phyloP scores from a whole-genome alignment of 2,888 invertebrate genomes.

The Aplocera efformata region DNA sequence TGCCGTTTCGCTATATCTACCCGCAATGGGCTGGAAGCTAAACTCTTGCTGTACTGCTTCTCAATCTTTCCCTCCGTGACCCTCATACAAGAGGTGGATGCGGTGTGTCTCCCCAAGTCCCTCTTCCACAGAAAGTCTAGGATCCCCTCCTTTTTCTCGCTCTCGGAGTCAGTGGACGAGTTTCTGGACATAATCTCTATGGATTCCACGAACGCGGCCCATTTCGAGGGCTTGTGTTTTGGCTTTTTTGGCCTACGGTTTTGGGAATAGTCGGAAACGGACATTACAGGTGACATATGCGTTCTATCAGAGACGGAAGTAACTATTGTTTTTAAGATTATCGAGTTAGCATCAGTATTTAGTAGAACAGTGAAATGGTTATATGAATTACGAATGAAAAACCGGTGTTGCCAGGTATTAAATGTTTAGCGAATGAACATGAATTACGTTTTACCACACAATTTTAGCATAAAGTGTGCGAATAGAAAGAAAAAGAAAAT shows the following conservation, averaged over 20 bases:
- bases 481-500: conserved; percentile 5
- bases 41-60: conserved; percentile 42
- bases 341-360: too few species aligned
- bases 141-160: conserved; percentile 40
- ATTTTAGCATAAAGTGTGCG: conserved; percentile 20
- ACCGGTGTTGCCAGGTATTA: too few species aligned
- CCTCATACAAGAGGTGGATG: conserved; percentile 37
- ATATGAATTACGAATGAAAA: too few species aligned
- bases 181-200: conserved; percentile 46
- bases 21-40: conserved; percentile 54
- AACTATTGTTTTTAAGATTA: too few species aligned
- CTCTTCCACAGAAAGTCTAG: conserved; percentile 49
- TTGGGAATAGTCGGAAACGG: conserved; percentile 52
- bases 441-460: background rate
- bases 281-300: conserved; percentile 48
- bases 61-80: conserved; percentile 24
- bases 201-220: conserved; percentile 56
- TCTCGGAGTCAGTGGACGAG: conserved; percentile 42
- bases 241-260: conserved; percentile 29
- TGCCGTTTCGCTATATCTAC: conserved; percentile 43
- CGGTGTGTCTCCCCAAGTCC: conserved; percentile 28
- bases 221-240: conserved; percentile 40
- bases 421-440: too few species aligned
- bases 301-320: too few species aligned
- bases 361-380: too few species aligned